phyloP scores from a whole-genome alignment of 2,797 vertebrate genomes.

The Hydrophis major region DNA sequence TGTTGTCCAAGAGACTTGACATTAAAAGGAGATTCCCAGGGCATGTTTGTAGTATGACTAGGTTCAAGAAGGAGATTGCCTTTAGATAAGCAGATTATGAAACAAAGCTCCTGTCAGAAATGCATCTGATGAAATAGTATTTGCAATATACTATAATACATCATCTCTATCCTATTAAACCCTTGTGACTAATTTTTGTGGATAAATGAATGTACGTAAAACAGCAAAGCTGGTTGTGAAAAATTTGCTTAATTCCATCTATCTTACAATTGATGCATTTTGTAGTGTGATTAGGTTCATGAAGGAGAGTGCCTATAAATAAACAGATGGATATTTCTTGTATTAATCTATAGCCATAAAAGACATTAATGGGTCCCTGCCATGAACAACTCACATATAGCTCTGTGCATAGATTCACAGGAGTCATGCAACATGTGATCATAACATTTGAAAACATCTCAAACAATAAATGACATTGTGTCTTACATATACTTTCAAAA shows the following conservation, averaged over 20 bases:
- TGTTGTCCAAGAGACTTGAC: neutral
- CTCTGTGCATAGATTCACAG: neutral
- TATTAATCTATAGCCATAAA: neutral
- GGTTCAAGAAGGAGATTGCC: neutral
- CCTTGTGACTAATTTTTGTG: slow-evolving; percentile 10
- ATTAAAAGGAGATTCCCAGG: neutral
- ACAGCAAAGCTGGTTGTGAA: slow-evolving; percentile 15
- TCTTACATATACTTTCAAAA: neutral
- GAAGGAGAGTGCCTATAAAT: neutral
- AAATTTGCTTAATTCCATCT: neutral
- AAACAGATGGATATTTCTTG: neutral
- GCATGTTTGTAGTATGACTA: neutral
- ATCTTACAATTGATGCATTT: neutral
- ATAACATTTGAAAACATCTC: neutral
- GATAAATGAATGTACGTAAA: neutral
- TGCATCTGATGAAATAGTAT: neutral
- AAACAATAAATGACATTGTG: neutral
- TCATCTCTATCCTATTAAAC: neutral
- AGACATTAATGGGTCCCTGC: neutral
- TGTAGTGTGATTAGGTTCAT: neutral
- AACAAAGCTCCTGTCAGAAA: neutral
- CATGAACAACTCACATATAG: neutral
- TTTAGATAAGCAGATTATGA: neutral
- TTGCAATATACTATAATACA: neutral
- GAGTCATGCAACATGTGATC: neutral